Evolutionary conservation across 2,113 vertebrate genomes (phyloP).

Genomic region (Tichodroma muraria): DNA sequence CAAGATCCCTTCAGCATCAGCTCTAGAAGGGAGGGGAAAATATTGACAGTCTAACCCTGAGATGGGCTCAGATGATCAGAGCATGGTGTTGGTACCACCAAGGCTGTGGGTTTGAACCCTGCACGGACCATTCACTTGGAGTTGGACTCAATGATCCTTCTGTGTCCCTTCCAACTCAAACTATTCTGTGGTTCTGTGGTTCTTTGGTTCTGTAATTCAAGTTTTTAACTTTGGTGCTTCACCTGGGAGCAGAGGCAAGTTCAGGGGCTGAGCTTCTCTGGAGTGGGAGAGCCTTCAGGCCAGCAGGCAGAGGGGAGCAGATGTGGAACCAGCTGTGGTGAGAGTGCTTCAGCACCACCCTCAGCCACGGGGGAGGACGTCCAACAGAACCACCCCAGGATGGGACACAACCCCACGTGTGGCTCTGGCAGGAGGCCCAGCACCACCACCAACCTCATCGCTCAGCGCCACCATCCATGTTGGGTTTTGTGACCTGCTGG

Average conservation of each 20-base stretch:
- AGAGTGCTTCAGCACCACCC: background rate
- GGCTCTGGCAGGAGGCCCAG: background rate
- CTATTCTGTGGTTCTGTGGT: background rate
- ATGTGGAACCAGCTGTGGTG: background rate
- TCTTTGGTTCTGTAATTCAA: background rate
- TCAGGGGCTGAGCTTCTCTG: background rate
- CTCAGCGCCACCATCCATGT: fast-evolving
- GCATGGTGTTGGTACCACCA: background rate
- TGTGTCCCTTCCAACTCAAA: background rate
- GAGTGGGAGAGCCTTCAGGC: background rate
- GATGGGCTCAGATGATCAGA: background rate
- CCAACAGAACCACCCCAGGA: background rate
- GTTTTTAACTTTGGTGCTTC: background rate
- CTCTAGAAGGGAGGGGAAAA: background rate
- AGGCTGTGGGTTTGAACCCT: background rate
- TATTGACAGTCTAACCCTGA: background rate
- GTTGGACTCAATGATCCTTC: background rate
- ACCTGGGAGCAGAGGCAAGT: background rate
- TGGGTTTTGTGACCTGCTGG: background rate
- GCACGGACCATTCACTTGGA: too few relatives aligned
- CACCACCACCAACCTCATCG: background rate
- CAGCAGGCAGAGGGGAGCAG: background rate
- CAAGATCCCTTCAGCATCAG: background rate
- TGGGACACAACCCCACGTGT: too few relatives aligned
- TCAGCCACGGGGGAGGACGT: fast-evolving